Evolutionary conservation across 2,888 invertebrate species (phyloP), one percentile per base, ranked within the genome.

Genomic region (Hirtodrosophila cameraria): DNA sequence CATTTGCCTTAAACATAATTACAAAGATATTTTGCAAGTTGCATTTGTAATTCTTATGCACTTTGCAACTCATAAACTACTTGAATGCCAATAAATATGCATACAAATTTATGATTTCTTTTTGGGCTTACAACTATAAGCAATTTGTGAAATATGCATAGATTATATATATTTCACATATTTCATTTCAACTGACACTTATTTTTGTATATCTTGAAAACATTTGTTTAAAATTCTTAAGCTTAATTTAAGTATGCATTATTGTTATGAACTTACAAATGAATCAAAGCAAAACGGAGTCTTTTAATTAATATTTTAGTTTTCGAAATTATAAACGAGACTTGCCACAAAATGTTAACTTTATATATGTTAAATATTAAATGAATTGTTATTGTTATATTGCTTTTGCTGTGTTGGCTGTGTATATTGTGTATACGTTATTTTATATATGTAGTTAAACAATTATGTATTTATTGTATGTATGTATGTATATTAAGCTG

Each of bases 401-500:
- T 67, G 57, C 60, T 59, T 54, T 66, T 52, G 35, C 57, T 67
- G 67, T 67, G 67, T 59, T 57, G 20, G 3, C 28, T 50, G 36
- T 39, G 30, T 52, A 16, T 55, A 60, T 63, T 33, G 55, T 28
- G 31, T 57, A 46, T 53, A 36, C 43, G 49, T 59, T 52, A 64
- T 60, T 42, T 48, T 52, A 64, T 57, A 48, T 46, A 71, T 69
- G 15, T 67, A 30, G 23, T 16, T 52, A 33, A 35, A 36, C 30
- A 55, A 20, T 53, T 54, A 41, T 74, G 33, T 58, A 33, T 71
- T 35, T 70, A 49, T 62, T 41, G 54, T 70, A 61, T 55, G 18
- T 20, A 20, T 20, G 18, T 62, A 46, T 74, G 61, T 76, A 61
- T 67, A 63, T 86, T 86, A 72, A 82, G 67, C 67, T 65, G 87